Evolutionary conservation across 2,888 invertebrate species (phyloP), one percentile per base, ranked within the genome.

Genomic region (Phalera bucephala): DNA sequence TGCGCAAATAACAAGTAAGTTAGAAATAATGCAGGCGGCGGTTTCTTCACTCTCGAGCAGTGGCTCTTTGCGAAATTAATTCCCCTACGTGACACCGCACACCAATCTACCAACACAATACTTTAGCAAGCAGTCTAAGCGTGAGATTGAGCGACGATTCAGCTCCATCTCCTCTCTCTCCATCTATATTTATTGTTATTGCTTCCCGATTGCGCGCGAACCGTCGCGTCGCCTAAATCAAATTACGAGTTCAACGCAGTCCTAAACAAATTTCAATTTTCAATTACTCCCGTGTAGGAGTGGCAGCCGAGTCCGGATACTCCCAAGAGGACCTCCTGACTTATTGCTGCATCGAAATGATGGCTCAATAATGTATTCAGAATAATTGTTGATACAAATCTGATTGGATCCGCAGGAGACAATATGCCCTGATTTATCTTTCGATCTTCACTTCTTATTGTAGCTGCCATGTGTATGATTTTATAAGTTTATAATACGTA

Each of bases 201-300:
- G 70, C 71, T 61, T 59, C 59, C 66, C 64, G 78, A 84, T 80
- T 80, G 77, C 74, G 72, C 73, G 58, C 66, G 67, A 68, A 62
- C 64, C 72, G 69, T 72, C 73, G 65, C 72, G 69, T 72, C 73
- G 65, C 71, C 74, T 52, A 76, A 84, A 87, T 87, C 78, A 74
- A 88, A 85, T 88, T 85, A 87, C 74, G 53, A 71, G 68, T 64
- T 75, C 75, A 65, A 65, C 69, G 68, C 71, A 71, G 75, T 80
- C 86, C 87, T 87, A 86, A 86, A 87, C 84, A 88, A 89, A 88
- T 89, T 88, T 86, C 83, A 85, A 87, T 87, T 86, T 84, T 83
- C 87, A 87, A 88, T 88, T 87, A 86, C 82, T 74, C 65, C 52
- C 67, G 70, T 62, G 72, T 69, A 75, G 72, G 72, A 78, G 71